Evolutionary conservation across 2,113 vertebrate genomes (phyloP).

Genomic region (Corapipo altera): DNA sequence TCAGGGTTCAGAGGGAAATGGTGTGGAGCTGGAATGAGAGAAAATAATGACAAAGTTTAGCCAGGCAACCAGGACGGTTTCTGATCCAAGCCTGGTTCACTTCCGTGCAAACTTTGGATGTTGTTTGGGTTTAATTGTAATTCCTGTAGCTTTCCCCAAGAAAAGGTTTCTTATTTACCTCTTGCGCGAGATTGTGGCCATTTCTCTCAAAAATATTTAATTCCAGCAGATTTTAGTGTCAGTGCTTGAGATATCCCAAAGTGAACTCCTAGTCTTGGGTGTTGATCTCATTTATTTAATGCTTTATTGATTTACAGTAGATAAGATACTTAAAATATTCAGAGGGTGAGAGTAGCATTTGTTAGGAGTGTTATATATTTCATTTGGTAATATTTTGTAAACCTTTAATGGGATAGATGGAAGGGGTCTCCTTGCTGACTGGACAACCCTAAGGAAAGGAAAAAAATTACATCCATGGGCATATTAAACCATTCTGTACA

Average conservation of each 20-base stretch:
- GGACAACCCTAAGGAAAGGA: background rate
- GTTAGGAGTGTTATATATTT: background rate
- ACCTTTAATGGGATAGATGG: background rate
- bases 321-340: background rate
- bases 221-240: background rate
- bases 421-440: background rate
- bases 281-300: background rate
- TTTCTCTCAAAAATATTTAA: background rate
- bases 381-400: background rate
- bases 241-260: background rate
- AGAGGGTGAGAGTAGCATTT: background rate
- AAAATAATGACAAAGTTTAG: background rate
- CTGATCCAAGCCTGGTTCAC: background rate
- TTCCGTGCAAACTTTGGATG: background rate
- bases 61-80: background rate
- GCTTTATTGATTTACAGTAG: background rate
- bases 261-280: background rate
- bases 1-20: background rate
- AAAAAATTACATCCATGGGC: accelerated
- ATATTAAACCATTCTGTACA: background rate
- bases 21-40: no score
- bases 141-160: background rate
- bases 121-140: background rate
- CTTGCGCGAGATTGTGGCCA: background rate
- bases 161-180: background rate